Percentiles rank a stretch among this genome's conserved stretches.
Evolutionary conservation across 2,113 vertebrate species (phyloP).

Genomic region (Leiothrix lutea): DNA sequence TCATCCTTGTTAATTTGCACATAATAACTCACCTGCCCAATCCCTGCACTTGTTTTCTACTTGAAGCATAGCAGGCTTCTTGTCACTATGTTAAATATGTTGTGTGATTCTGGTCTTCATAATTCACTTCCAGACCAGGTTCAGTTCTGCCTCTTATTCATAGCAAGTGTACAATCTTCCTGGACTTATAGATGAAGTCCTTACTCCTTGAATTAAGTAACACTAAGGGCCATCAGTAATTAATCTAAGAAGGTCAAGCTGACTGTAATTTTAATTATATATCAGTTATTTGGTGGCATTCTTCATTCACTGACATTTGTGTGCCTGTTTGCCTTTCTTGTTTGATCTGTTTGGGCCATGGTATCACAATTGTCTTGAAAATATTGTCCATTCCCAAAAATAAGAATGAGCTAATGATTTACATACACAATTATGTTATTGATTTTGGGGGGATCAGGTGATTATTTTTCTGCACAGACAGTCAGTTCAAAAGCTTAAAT

Average conservation of each 20-base stretch:
- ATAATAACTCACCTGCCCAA: not conserved
- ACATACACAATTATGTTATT: not conserved
- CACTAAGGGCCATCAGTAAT: not conserved
- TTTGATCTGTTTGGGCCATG: not conserved
- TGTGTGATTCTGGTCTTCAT: not conserved
- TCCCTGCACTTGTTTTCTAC: not conserved
- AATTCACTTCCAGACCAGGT: not conserved
- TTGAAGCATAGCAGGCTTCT: not conserved
- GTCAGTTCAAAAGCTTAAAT: not conserved
- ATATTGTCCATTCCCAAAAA: not conserved
- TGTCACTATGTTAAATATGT: not conserved
- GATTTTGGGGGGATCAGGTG: accelerated
- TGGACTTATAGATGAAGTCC: not conserved
- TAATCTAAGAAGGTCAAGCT: not conserved
- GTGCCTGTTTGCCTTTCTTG: not conserved
- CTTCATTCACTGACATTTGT: not conserved
- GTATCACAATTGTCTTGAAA: not conserved
- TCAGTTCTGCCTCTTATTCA: not conserved
- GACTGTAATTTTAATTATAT: not conserved
- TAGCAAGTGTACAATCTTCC: not conserved
- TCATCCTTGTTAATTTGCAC: not conserved
- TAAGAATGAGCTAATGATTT: not conserved
- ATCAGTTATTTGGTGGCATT: not conserved
- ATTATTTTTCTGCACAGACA: not conserved
- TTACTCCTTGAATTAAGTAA: not conserved